Evolutionary conservation across 2,888 invertebrate species (phyloP), one percentile per base, ranked within the genome.

Genomic region (Liopterus haemorrhoidalis): DNA sequence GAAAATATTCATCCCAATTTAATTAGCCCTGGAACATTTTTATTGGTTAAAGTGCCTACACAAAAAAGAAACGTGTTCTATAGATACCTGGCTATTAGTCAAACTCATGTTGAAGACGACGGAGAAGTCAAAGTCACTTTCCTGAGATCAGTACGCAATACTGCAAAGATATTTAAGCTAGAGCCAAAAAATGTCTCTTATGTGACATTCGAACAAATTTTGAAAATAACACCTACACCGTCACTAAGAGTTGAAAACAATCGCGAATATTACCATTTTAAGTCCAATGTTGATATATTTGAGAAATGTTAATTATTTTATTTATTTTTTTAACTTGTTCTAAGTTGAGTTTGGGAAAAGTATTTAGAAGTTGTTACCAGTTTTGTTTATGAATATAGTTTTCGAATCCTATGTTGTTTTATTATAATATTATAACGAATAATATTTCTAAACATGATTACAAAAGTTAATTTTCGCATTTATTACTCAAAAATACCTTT

Each of bases 101-200:
- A 40, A 20, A 31, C 31, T 28, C 11, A 12, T 31, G 41, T 40
- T 14, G 31, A 20, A 22, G 31, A 40, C 16, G 40, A 40, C 24
- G 40, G 40, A 30, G 40, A 40, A 40, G 4, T 40, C 40, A 15
- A 24, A 30, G 40, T 40, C 4, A 40, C 40, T n/a, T 40, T 40
- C 30, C 18, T 30, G 40, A 40, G 20, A 30, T 40, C 15, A 9
- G 30, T 40, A 18, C 9, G 40, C 24, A 40, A 40, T 20, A 40
- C n/a, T 40, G 31, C 20, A 11, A 31, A 31, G 27, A 40, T 28
- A 31, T 40, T 40, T 19, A 3, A 40, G 18, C 16, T 40, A 18
- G 41, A 40, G 3, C 31, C 41, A 31, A 40, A 19, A 6, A 31
- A 31, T 40, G n/a, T n/a, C n/a, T n/a, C n/a, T n/a, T n/a, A n/a